Evolutionary conservation across 2,888 invertebrate genomes (phyloP).

Genomic region (Leptura quadrifasciata): DNA sequence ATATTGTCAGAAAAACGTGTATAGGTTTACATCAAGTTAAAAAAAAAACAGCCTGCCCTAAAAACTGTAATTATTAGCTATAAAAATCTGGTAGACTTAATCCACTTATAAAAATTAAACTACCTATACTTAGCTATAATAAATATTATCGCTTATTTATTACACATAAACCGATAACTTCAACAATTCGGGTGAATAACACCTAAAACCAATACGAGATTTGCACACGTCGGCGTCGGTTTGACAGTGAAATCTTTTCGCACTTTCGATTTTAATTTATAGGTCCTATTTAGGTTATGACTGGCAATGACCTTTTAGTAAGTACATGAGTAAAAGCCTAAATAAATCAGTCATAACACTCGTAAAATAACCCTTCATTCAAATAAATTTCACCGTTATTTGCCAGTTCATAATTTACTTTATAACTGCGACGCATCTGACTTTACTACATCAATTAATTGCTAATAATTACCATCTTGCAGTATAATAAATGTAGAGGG

Average conservation of each 20-base stretch:
- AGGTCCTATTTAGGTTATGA: slow-evolving; percentile 18
- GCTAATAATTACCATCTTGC: slow-evolving; percentile 37
- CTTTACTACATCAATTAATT: slow-evolving; percentile 45
- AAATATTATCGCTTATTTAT: too few species aligned
- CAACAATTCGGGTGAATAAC: not conserved
- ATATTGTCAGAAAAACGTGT: too few species aligned
- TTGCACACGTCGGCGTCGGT: slow-evolving; percentile 16
- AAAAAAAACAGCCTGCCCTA: too few species aligned
- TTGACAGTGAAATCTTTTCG: slow-evolving; percentile 49
- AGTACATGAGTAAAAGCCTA: slow-evolving; percentile 14
- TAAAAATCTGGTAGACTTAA: too few species aligned
- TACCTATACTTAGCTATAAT: too few species aligned
- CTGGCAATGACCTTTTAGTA: slow-evolving; percentile 14
- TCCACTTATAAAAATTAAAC: too few species aligned
- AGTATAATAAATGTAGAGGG: not conserved
- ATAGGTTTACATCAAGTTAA: too few species aligned
- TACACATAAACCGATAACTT: too few species aligned
- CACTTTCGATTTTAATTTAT: slow-evolving; percentile 54
- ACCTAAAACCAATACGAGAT: not conserved
- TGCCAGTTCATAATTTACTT: not conserved
- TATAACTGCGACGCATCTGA: slow-evolving; percentile 26
- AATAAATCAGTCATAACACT: slow-evolving; percentile 21
- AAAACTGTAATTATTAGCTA: too few species aligned
- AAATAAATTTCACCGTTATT: not conserved
- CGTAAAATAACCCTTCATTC: not conserved